A percentile compares a stretch with the other conserved stretches of the same genome.
These are phyloP conservation scores for Cacoxenus indagator DNA, from an alignment of 2,888 invertebrate genomes.

Conservation along the genomic window DNA sequence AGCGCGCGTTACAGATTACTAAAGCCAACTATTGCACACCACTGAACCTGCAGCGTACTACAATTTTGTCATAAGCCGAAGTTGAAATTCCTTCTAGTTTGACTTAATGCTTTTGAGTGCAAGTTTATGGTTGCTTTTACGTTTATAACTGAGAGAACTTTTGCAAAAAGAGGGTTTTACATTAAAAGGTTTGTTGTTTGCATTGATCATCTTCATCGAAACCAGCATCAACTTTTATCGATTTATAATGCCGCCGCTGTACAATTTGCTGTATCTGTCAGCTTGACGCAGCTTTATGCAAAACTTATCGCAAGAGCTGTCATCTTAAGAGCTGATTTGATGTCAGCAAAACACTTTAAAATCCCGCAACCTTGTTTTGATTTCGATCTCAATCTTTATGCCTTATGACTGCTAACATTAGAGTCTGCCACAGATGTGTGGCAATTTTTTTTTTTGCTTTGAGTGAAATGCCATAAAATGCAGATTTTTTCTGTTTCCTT, in stretches of 20 bases:
- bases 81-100: no score
- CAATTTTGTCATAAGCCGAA: no score
- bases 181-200: no score
- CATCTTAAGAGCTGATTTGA: slow-evolving; percentile 6
- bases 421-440: neutral
- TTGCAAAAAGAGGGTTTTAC: no score
- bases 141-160: no score
- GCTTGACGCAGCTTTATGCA: neutral
- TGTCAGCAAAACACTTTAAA: neutral
- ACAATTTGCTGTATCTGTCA: slow-evolving; percentile 11
- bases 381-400: neutral
- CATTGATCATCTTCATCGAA: neutral
- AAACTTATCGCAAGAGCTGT: slow-evolving; percentile 4
- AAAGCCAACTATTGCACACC: no score
- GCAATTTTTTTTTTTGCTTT: neutral
- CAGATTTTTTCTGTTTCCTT: neutral
- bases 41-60: no score
- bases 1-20: no score
- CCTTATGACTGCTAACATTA: neutral
- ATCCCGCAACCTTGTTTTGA: neutral
- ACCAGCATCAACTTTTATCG: slow-evolving; percentile 2
- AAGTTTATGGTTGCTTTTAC: no score
- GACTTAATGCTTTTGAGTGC: no score
- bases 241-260: slow-evolving; percentile 4
- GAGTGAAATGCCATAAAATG: neutral